Evolutionary conservation across 2,113 vertebrate genomes (phyloP), one percentile per base, ranked within the genome.

Genomic region (Genyomyrus donnyi): DNA sequence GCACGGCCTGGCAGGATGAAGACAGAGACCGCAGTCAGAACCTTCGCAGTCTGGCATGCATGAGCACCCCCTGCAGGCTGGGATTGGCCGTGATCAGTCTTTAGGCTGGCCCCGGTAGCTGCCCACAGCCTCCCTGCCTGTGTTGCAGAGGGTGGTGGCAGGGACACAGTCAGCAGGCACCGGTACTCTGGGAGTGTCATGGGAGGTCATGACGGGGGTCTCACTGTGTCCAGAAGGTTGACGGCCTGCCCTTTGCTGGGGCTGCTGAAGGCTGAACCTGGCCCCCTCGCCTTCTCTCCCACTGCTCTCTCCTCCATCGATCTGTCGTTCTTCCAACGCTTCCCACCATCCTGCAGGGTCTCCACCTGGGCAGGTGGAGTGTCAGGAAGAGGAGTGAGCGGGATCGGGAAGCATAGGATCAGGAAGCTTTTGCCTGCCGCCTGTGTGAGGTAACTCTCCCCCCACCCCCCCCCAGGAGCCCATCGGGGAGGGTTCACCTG

Each of bases 181-280:
- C 5, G 31, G 70, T 39, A 39, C 31, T 11, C 31, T 17, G 7
- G 74, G 74, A 77, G 31, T 17, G 35, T 80, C 35, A 80, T 3
- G 35, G 74, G 74, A 42, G 35, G 74, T 46, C 45, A 86, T 5
- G 84, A 11, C 9, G 31, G 58, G 27, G 49, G 3, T 90, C 95
- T 95, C 92, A 97, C 96, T n/a, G 94, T 94, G 93, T 97, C 96
- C 27, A 97, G 94, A 49, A 97, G 95, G 94, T 97, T 97, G 93
- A 97, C 92, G 49, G 96, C 93, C 21, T 93, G 95, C 89, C 93
- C 92, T 93, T 93, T 96, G 92, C 91, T 93, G 49, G 95, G 96
- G 88, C 96, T 96, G 90, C 95, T 93, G 92, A 94, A 96, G 10
- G 91, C 93, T 13, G 91, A 84, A 62, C 90, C 89, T 0, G 87